These are phyloP conservation scores for Buphagus erythrorhynchus DNA, from an alignment of 2,797 vertebrate genomes.

Conservation along the genomic window DNA sequence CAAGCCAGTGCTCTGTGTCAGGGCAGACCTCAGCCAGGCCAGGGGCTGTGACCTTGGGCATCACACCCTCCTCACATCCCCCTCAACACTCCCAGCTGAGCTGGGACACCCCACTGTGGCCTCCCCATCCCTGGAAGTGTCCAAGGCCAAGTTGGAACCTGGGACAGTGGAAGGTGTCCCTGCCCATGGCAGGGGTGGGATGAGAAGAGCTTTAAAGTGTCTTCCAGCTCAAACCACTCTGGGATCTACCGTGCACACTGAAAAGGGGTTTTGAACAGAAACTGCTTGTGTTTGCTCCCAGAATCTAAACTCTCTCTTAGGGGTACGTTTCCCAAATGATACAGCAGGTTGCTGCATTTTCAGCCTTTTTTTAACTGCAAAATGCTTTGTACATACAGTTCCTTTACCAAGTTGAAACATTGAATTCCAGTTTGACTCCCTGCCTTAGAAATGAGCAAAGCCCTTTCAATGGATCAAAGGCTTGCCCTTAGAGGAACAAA, in stretches of 20 bases:
- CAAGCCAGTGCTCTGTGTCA: accelerated
- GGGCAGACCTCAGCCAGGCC: background rate
- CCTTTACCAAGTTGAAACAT: background rate
- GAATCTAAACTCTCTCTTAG: background rate
- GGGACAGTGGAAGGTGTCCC: background rate
- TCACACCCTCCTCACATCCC: background rate
- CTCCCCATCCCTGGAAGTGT: background rate
- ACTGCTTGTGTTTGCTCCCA: background rate
- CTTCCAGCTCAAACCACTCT: background rate
- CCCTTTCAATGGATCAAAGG: background rate
- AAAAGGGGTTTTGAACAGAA: background rate
- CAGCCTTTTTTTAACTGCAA: background rate
- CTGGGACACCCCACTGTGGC: background rate
- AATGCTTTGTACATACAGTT: background rate
- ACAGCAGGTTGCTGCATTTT: background rate
- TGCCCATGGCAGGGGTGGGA: background rate
- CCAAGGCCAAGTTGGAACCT: background rate
- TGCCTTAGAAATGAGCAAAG: background rate
- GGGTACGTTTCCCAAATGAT: background rate
- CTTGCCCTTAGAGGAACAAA: background rate
- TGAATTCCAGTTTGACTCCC: background rate
- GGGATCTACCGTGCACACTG: background rate
- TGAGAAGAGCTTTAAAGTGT: background rate
- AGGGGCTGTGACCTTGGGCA: background rate
- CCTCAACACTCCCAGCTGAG: background rate